These are phyloP conservation scores for Manis crassicaudata DNA, from an alignment of 2,797 vertebrate genomes.

Conservation along the genomic window DNA sequence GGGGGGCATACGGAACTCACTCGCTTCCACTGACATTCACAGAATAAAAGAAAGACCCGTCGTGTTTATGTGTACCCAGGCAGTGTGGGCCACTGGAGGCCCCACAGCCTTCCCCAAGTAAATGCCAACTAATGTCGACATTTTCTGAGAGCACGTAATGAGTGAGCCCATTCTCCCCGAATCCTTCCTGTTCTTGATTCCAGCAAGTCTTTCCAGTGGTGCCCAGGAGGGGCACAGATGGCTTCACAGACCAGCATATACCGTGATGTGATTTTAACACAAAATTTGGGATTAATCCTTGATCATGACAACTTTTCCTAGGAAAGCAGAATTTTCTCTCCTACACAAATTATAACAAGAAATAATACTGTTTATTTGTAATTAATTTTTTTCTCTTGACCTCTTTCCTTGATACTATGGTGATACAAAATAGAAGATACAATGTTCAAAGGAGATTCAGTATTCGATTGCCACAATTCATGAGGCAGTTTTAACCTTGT, in stretches of 20 bases:
- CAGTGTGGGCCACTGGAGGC: constrained; percentile 65
- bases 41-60: constrained; percentile 46
- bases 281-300: neutral
- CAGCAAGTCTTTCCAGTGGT: too few species aligned
- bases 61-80: constrained; percentile 20
- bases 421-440: neutral
- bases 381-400: neutral
- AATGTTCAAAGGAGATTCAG: neutral
- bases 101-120: constrained; percentile 73
- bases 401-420: neutral
- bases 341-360: neutral
- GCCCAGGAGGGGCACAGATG: accelerated
- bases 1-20: constrained; percentile 61
- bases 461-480: accelerated
- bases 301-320: neutral
- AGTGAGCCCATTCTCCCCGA: neutral
- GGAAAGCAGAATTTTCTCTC: neutral
- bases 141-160: neutral
- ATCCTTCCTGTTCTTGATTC: neutral
- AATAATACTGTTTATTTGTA: neutral
- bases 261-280: neutral
- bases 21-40: constrained; percentile 50
- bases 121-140: constrained; percentile 45
- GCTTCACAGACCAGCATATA: neutral
- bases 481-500: too few species aligned